Percentiles rank a stretch among this genome's conserved stretches.
Conservation (phyloP, 2,888 invertebrate species). For the Baccha elongata region DNA sequence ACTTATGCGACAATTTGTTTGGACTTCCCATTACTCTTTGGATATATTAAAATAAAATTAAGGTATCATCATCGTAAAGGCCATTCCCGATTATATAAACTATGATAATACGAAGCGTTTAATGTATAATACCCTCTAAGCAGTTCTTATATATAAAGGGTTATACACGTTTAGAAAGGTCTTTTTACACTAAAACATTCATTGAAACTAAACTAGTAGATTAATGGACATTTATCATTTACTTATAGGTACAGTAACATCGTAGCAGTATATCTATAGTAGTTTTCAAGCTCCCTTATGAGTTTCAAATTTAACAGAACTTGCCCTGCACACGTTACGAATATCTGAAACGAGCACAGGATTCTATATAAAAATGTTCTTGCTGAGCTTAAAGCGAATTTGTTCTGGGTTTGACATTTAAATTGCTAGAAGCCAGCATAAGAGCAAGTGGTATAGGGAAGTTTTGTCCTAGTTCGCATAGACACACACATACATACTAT, state of each 20-base stretch:
- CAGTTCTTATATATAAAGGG: constrained; percentile 38
- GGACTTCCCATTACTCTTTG: no score
- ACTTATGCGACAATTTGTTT: no score
- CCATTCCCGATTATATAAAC: constrained; percentile 43
- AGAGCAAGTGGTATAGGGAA: background rate
- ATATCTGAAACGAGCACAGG: background rate
- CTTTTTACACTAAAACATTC: constrained; percentile 40
- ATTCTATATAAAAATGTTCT: constrained; percentile 47
- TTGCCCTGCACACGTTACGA: constrained; percentile 19
- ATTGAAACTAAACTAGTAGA: constrained; percentile 54
- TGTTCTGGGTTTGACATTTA: constrained; percentile 40
- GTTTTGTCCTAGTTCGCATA: constrained; percentile 5
- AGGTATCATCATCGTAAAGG: constrained; percentile 43
- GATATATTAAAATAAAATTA: constrained; percentile 1
- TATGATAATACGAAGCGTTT: constrained; percentile 51
- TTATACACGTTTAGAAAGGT: constrained; percentile 64
- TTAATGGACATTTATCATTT: constrained; percentile 60
- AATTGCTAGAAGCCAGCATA: background rate
- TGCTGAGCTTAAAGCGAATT: constrained; percentile 50
- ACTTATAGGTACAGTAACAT: constrained; percentile 1
- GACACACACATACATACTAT: background rate
- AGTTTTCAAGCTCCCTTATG: constrained; percentile 17
- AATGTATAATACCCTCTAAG: constrained; percentile 41
- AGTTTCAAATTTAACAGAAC: constrained; percentile 56
- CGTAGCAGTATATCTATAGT: constrained; percentile 7